phyloP scores from a whole-genome alignment of 2,888 invertebrate genomes.

The Phragmatobia fuliginosa region DNA sequence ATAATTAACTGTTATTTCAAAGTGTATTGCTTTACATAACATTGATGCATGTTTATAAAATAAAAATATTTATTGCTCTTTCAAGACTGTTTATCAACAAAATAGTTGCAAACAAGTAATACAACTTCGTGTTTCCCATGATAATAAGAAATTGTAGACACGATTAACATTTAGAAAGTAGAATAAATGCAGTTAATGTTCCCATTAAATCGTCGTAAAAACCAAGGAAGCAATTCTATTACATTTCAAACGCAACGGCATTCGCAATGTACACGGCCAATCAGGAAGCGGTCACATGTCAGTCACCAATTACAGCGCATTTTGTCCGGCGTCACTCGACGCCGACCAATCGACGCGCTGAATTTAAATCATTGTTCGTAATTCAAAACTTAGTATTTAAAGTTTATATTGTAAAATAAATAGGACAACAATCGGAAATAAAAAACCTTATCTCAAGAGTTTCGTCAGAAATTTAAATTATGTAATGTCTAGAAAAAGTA shows the following conservation, averaged over 20 bases:
- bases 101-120: not conserved
- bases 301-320: conserved; percentile 83
- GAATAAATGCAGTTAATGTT: conserved; percentile 12
- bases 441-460: too few relatives aligned
- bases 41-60: too few relatives aligned
- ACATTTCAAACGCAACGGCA: conserved; percentile 54
- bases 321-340: conserved; percentile 74
- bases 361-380: conserved; percentile 73
- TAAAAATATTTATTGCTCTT: not conserved
- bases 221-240: conserved; percentile 48
- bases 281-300: conserved; percentile 82
- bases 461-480: too few relatives aligned
- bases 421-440: too few relatives aligned
- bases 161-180: conserved; percentile 13
- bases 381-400: conserved; percentile 59
- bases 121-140: not conserved
- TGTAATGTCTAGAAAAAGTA: too few relatives aligned
- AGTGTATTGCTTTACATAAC: too few relatives aligned
- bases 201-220: conserved; percentile 22
- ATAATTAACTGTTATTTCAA: too few relatives aligned
- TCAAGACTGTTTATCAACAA: not conserved
- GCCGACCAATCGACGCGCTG: conserved; percentile 73
- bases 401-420: conserved; percentile 27
- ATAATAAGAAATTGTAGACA: conserved; percentile 4
- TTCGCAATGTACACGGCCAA: conserved; percentile 63